Percentiles rank a stretch among this genome's conserved stretches.
Conservation (phyloP, 2,888 invertebrate species). For the Eristalis intricaria region DNA sequence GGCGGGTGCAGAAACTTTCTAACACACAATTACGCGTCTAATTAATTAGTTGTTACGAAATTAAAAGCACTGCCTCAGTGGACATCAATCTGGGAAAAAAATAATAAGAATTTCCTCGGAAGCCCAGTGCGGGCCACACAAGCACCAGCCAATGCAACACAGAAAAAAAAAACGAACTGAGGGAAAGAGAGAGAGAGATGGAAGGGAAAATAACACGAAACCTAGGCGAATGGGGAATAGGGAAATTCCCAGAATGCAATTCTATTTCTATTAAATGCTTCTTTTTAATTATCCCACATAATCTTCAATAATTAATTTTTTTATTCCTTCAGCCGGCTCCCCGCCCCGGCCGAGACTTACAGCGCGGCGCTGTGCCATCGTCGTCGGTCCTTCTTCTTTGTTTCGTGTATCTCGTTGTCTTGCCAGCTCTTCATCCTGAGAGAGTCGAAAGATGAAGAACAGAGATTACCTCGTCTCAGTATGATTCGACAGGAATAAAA, state of each 20-base stretch:
- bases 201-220: background rate
- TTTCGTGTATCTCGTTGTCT: background rate
- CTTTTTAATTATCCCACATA: constrained; percentile 58
- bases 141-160: background rate
- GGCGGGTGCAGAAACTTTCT: background rate
- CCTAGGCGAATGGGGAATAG: background rate
- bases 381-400: constrained; percentile 1
- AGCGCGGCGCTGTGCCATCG: background rate
- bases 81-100: constrained; percentile 4
- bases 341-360: background rate
- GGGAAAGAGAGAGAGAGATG: background rate
- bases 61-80: constrained; percentile 16
- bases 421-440: background rate
- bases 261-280: constrained; percentile 21
- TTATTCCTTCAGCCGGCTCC: background rate
- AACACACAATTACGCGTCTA: background rate
- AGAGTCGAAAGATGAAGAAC: constrained; percentile 28
- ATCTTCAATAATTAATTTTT: constrained; percentile 53
- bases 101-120: constrained; percentile 5
- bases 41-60: constrained; percentile 43
- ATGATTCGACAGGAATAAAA: constrained; percentile 6
- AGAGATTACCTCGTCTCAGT: constrained; percentile 44
- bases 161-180: background rate
- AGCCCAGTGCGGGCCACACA: background rate
- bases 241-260: constrained; percentile 43